Percentiles rank a stretch among this genome's conserved stretches.
phyloP scores from a whole-genome alignment of 1,140 invertebrate species.

The Leptinotarsa texana region DNA sequence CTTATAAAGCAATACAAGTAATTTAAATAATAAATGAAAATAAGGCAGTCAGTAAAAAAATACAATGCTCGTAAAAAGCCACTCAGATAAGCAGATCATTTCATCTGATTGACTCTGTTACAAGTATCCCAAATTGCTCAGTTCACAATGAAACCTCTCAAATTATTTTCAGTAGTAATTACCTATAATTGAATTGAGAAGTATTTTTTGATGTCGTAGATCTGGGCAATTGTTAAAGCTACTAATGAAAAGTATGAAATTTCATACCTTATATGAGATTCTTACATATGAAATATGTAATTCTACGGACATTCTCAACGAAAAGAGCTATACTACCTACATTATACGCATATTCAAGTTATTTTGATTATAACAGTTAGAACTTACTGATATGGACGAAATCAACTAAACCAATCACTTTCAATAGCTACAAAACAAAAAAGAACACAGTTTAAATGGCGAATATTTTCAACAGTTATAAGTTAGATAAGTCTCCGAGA shows the following conservation, averaged over 20 bases:
- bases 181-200: not conserved
- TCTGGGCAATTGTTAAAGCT: not conserved
- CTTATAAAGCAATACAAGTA: not conserved
- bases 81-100: not conserved
- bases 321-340: slow-evolving; percentile 40
- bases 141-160: not conserved
- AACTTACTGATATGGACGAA: slow-evolving; percentile 42
- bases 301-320: slow-evolving; percentile 25
- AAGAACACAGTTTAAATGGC: slow-evolving; percentile 29
- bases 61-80: not conserved
- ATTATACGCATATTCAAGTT: slow-evolving; percentile 35
- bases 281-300: slow-evolving; percentile 18
- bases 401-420: slow-evolving; percentile 34
- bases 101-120: not conserved
- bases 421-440: slow-evolving; percentile 36
- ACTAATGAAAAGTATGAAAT: not conserved
- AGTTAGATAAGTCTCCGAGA: slow-evolving; percentile 24
- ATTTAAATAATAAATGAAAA: slow-evolving; percentile 19
- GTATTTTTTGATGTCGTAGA: not conserved
- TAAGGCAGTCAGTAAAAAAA: slow-evolving; percentile 40
- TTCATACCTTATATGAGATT: not conserved
- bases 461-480: slow-evolving; percentile 14
- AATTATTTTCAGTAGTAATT: not conserved
- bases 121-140: not conserved
- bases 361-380: slow-evolving; percentile 30